Evolutionary conservation across 2,888 invertebrate species (phyloP).

Genomic region (Stratiomys singularior): DNA sequence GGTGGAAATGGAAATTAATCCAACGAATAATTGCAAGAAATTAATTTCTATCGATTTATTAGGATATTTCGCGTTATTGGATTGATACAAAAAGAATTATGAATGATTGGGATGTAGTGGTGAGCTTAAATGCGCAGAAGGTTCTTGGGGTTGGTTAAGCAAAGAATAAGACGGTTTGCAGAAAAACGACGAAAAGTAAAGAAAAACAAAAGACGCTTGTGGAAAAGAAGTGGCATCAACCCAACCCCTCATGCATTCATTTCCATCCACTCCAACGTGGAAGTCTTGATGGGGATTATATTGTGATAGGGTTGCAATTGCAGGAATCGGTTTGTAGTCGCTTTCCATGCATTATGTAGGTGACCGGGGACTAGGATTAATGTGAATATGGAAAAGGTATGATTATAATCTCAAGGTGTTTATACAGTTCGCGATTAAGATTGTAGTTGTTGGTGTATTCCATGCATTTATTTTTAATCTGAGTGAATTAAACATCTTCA

Average conservation of each 20-base stretch:
- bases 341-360: constrained; percentile 6
- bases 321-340: constrained; percentile 5
- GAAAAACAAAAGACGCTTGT: constrained; percentile 24
- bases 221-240: constrained; percentile 12
- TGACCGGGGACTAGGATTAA: constrained; percentile 31
- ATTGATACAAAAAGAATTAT: neutral
- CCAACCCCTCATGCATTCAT: too few species aligned
- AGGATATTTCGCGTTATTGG: constrained; percentile 11
- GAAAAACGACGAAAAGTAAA: neutral
- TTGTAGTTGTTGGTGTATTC: neutral
- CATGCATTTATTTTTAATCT: neutral
- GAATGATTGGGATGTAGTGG: too few species aligned
- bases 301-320: constrained; percentile 17
- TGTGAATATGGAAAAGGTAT: constrained; percentile 21
- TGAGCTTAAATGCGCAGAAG: neutral
- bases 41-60: constrained; percentile 39
- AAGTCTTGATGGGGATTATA: neutral
- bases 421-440: neutral
- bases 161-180: neutral
- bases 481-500: neutral
- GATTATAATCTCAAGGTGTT: constrained; percentile 15
- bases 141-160: constrained; percentile 4
- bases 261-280: too few species aligned
- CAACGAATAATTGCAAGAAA: constrained; percentile 37
- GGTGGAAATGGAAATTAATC: constrained; percentile 41